Percentiles rank a stretch among this genome's conserved stretches.
phyloP scores from a whole-genome alignment of 2,888 invertebrate genomes.

The Heteropelma amictum region DNA sequence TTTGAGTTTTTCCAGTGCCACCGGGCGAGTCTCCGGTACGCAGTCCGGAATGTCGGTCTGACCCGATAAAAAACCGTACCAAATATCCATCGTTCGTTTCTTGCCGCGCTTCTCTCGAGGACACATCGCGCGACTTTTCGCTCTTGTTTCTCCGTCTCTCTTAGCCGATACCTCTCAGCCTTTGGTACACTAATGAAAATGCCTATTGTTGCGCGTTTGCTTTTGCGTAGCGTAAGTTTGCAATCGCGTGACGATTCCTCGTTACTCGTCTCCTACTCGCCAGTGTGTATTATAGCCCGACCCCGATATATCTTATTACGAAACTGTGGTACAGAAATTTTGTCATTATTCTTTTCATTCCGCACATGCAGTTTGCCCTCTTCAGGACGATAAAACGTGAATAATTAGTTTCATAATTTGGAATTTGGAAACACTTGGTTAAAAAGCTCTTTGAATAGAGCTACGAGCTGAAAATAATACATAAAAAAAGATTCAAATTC shows the following conservation, averaged over 20 bases:
- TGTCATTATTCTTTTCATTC: too few relatives aligned
- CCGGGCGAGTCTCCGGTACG: conserved; percentile 60
- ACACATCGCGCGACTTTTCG: not conserved
- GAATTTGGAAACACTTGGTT: too few relatives aligned
- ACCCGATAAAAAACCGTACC: conserved; percentile 69
- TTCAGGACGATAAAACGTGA: too few relatives aligned
- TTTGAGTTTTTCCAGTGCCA: conserved; percentile 67
- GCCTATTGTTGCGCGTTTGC: conserved; percentile 66
- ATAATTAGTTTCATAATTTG: too few relatives aligned
- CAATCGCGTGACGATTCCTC: conserved; percentile 73
- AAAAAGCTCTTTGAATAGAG: too few relatives aligned
- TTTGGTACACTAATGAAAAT: conserved; percentile 69
- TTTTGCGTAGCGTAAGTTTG: conserved; percentile 51
- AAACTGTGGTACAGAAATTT: too few relatives aligned
- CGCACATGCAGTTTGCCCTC: too few relatives aligned
- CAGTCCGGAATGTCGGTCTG: conserved; percentile 65
- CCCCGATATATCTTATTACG: too few relatives aligned
- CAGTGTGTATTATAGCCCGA: too few relatives aligned
- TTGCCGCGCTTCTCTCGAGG: conserved; percentile 26
- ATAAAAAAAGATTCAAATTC: too few relatives aligned
- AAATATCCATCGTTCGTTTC: conserved; percentile 62
- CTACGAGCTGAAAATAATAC: too few relatives aligned
- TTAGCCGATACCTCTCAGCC: not conserved
- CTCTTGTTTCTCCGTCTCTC: not conserved
- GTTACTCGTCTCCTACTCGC: conserved; percentile 36